phyloP scores from a whole-genome alignment of 2,888 invertebrate genomes.

The Drosophila greeni region DNA sequence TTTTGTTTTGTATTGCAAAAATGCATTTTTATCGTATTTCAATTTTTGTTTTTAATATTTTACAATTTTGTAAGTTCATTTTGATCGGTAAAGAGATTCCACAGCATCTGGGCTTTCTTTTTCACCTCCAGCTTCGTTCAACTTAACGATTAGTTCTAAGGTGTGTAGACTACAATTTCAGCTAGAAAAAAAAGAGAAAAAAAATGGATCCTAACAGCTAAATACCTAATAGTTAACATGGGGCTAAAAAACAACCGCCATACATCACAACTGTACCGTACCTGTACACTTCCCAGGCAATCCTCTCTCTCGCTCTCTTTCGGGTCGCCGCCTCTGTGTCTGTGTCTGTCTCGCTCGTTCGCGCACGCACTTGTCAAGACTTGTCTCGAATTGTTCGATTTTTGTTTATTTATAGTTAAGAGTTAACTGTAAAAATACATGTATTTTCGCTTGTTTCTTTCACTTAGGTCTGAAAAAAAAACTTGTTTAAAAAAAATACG shows the following conservation, averaged over 20 bases:
- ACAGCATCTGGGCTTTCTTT: not conserved
- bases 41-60: not conserved
- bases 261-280: conserved; percentile 7
- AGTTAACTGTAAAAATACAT: conserved; percentile 31
- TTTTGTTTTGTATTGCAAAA: not conserved
- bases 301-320: conserved; percentile 32
- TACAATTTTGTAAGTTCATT: not conserved
- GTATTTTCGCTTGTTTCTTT: conserved; percentile 36
- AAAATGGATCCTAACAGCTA: conserved; percentile 3
- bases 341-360: conserved; percentile 16
- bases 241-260: not conserved
- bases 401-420: conserved; percentile 17
- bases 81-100: conserved; percentile 2
- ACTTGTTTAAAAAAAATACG: conserved; percentile 25
- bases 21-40: not conserved
- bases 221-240: not conserved
- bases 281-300: conserved; percentile 2
- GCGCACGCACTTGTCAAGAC: conserved; percentile 4
- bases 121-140: not conserved
- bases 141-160: not conserved
- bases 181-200: conserved; percentile 8
- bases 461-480: conserved; percentile 47
- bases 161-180: conserved; percentile 4
- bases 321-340: not conserved
- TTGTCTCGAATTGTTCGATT: conserved; percentile 5